phyloP scores from a whole-genome alignment of 1,140 invertebrate genomes.

The Apis cerana region DNA sequence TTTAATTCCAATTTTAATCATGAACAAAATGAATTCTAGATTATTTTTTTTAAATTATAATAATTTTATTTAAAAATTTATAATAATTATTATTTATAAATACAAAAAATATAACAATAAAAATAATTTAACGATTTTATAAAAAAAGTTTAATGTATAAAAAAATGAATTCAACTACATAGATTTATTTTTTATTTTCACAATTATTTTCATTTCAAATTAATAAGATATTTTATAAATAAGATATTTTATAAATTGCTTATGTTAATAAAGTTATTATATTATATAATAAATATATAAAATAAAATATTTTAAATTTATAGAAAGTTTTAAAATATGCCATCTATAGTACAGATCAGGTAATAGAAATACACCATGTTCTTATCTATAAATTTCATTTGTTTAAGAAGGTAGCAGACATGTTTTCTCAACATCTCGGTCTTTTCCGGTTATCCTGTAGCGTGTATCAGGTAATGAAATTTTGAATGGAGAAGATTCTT shows the following conservation, averaged over 20 bases:
- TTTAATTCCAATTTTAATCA: conserved; percentile 4
- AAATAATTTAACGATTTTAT: neutral
- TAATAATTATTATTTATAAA: neutral
- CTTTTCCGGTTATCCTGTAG: conserved; percentile 69
- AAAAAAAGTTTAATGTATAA: neutral
- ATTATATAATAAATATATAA: neutral
- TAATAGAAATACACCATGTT: neutral
- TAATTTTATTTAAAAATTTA: neutral
- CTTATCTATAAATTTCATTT: conserved; percentile 15
- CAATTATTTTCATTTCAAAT: neutral
- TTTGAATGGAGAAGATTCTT: conserved; percentile 36
- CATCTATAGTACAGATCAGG: neutral
- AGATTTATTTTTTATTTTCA: neutral
- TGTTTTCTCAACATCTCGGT: neutral
- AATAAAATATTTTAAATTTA: too few species aligned
- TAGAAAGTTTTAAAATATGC: neutral
- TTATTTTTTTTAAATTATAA: neutral
- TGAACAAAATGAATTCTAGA: neutral
- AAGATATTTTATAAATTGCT: too few species aligned
- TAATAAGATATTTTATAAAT: too few species aligned
- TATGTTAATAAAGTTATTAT: neutral
- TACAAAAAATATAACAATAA: neutral
- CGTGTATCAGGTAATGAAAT: conserved; percentile 70
- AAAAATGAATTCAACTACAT: neutral
- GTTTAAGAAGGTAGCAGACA: neutral